Base-by-base conservation (phyloP, 2,888 invertebrate genomes). In the Lasioglossum malachurum region DNA sequence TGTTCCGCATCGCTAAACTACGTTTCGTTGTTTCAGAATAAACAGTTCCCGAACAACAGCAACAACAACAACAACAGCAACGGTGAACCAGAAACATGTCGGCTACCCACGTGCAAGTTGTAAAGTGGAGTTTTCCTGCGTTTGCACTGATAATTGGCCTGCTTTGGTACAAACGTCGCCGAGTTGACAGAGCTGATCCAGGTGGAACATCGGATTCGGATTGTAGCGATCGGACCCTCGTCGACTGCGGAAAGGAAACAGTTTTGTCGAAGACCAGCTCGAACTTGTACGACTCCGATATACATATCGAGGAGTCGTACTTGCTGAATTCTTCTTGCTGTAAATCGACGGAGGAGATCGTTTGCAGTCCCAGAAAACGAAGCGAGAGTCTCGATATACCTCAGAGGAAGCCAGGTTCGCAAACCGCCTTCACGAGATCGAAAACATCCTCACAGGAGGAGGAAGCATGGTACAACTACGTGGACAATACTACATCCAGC, bases 161-260 rank as follows among this genome's bases (percentile, higher is more conserved):
- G 95, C 97, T 97, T 95, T 98, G 98, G 98, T 97, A 97, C 97
- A 97, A 97, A 96, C 97, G 97, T 96, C 97, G 97, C 96, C 96
- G 97, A 95, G 97, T 96, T 94, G 96, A 96, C 95, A 96, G 96
- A 96, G 97, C 96, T 97, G 97, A 97, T 97, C 97, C 97, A 91
- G 97, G 97, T 94, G 97, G 97, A 96, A 96, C 75, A 31, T 77
- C 79, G 38, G 80, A 84, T 44, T 71, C 81, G 16, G 74, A 80
- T 72, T 8, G 71, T 80, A 75, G 31, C 35, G 38, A 88, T 77
- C 67, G 84, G 31, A 82, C 77, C 35, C n/a, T 71, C 72, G 84
- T 78, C 74, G 82, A 75, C 67, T n/a, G 41, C 8, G 23, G 57
- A 8, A 72, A 31, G 8, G 84, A 91, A 16, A 49, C 73, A 23